Conservation (phyloP, 2,888 invertebrate genomes). For the Tetragnatha montana region DNA sequence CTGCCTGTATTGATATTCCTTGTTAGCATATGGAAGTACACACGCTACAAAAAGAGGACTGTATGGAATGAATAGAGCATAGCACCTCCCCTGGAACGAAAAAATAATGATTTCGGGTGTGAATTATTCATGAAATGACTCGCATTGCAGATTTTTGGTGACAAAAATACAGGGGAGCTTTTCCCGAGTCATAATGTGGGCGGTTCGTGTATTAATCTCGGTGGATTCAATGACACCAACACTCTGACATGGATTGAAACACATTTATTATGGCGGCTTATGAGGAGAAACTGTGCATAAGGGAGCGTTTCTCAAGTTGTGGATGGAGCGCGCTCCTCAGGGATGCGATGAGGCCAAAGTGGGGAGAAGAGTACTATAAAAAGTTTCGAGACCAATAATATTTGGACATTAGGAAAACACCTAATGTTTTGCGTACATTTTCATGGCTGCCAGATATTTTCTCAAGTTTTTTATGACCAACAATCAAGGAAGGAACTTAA, state of each 20-base stretch:
- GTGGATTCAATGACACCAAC: slow-evolving; percentile 27
- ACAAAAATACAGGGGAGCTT: slow-evolving; percentile 35
- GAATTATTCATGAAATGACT: slow-evolving; percentile 60
- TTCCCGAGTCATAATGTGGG: slow-evolving; percentile 51
- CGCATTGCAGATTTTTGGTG: slow-evolving; percentile 53
- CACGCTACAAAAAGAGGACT: slow-evolving; percentile 23
- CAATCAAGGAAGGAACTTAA: no score
- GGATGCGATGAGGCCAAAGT: no score
- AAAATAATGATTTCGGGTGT: slow-evolving; percentile 52
- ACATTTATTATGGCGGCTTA: no score
- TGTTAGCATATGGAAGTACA: slow-evolving; percentile 52
- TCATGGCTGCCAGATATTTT: no score
- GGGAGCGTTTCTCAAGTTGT: no score
- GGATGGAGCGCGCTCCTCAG: no score
- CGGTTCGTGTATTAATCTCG: slow-evolving; percentile 35
- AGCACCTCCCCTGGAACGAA: slow-evolving; percentile 38
- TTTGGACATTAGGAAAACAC: no score
- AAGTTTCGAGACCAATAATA: no score
- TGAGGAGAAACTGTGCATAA: no score
- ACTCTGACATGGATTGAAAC: slow-evolving; percentile 24
- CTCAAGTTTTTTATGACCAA: no score
- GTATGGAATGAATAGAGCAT: slow-evolving; percentile 30
- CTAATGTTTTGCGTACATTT: no score
- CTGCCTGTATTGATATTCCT: slow-evolving; percentile 47
- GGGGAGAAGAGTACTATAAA: no score